Conservation (phyloP, 2,888 invertebrate genomes). For the Drosophila mettleri region DNA sequence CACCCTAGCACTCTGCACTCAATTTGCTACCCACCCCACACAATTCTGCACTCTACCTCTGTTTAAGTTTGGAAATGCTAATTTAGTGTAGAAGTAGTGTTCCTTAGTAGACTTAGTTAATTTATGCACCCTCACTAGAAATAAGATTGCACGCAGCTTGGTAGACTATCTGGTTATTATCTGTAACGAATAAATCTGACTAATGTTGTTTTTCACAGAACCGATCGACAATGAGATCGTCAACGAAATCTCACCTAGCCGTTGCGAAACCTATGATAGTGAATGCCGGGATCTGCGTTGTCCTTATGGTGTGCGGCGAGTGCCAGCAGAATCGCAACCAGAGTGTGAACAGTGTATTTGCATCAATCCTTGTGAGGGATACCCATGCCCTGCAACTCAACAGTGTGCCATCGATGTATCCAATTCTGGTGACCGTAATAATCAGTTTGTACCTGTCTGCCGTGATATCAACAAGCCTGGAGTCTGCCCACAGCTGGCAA, state of each 20-base stretch:
- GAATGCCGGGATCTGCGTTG: constrained; percentile 89
- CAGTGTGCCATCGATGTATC: constrained; percentile 89
- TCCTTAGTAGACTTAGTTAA: constrained; percentile 37
- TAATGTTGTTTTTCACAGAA: constrained; percentile 32
- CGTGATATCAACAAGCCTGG: constrained; percentile 88
- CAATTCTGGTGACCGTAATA: constrained; percentile 56
- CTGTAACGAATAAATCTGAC: neutral
- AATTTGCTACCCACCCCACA: constrained; percentile 27
- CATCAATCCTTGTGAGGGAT: constrained; percentile 89
- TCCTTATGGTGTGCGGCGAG: constrained; percentile 89
- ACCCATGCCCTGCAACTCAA: constrained; percentile 87
- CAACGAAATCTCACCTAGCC: constrained; percentile 82
- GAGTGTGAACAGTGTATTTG: constrained; percentile 90
- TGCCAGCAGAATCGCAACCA: constrained; percentile 86
- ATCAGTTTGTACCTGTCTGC: constrained; percentile 82
- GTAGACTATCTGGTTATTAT: constrained; percentile 2
- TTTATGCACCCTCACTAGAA: constrained; percentile 65
- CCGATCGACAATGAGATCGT: constrained; percentile 50
- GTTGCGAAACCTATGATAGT: constrained; percentile 87
- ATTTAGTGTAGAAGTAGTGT: constrained; percentile 40
- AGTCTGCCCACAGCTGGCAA: constrained; percentile 87
- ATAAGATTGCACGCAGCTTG: constrained; percentile 64
- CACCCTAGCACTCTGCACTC: constrained; percentile 35
- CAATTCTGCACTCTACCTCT: constrained; percentile 45
- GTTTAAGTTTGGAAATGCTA: constrained; percentile 50